phyloP scores from a whole-genome alignment of 2,888 invertebrate species.

The Ischnura elegans region DNA sequence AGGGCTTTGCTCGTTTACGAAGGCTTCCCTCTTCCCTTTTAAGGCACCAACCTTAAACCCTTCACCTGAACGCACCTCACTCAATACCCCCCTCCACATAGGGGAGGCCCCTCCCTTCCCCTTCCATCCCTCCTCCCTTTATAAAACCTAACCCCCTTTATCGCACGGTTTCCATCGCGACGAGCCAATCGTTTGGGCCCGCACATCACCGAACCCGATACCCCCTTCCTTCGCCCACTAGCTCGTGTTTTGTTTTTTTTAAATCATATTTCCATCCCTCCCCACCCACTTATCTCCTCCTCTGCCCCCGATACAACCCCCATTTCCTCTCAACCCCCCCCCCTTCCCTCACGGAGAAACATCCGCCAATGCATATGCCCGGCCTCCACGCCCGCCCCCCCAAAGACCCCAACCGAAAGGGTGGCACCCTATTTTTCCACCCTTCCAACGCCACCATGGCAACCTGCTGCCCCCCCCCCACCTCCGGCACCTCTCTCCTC shows the following conservation, averaged over 20 bases:
- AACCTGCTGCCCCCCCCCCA: not conserved
- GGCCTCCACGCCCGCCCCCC: not conserved
- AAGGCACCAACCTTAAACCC: too few species aligned
- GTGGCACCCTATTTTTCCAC: too few species aligned
- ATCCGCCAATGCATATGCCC: not conserved
- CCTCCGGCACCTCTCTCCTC: not conserved
- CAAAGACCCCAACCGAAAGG: too few species aligned
- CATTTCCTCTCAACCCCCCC: not conserved
- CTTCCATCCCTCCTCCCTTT: not conserved
- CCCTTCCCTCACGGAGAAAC: not conserved
- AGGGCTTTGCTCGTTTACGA: too few species aligned
- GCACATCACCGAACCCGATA: not conserved
- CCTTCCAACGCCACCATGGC: too few species aligned
- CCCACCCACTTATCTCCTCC: not conserved
- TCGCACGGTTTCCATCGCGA: constrained; percentile 6
- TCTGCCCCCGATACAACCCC: not conserved
- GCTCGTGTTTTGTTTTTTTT: too few species aligned
- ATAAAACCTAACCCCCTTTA: not conserved
- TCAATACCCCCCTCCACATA: not conserved
- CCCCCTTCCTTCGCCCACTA: not conserved
- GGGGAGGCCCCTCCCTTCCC: not conserved
- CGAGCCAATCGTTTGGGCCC: not conserved
- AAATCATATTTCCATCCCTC: too few species aligned
- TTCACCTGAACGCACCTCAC: too few species aligned
- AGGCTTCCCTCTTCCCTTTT: too few species aligned